phyloP scores from a whole-genome alignment of 2,797 vertebrate species.

The Sebastes oblongus region DNA sequence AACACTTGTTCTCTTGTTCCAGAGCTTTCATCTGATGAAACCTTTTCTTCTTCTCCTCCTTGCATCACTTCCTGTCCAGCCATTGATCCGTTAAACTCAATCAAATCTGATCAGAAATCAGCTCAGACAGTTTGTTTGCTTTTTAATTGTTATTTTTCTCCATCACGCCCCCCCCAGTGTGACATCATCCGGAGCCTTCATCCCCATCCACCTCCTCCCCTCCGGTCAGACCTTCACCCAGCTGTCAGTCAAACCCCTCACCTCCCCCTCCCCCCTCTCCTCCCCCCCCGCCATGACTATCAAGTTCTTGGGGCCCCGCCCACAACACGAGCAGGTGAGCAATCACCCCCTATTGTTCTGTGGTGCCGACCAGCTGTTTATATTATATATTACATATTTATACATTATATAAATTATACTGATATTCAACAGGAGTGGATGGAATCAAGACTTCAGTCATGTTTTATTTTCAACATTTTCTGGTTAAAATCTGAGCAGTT shows the following conservation, averaged over 20 bases:
- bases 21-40: neutral
- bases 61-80: neutral
- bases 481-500: too few species aligned
- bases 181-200: constrained; percentile 43
- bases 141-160: neutral
- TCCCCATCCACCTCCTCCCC: constrained; percentile 59
- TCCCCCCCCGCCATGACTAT: constrained; percentile 60
- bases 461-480: too few species aligned
- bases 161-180: neutral
- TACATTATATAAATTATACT: too few species aligned
- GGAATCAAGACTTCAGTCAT: too few species aligned
- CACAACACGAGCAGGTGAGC: constrained; percentile 24
- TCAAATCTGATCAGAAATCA: neutral
- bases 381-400: too few species aligned
- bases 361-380: too few species aligned
- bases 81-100: neutral
- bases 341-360: too few species aligned
- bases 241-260: constrained; percentile 59
- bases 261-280: neutral
- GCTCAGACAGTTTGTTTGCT: neutral
- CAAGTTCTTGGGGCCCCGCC: constrained; percentile 31
- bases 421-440: too few species aligned
- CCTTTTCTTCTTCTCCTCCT: neutral
- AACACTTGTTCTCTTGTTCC: neutral
- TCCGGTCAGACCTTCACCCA: constrained; percentile 8